A percentile compares a stretch with the other conserved stretches of the same genome.
Conservation (phyloP, 2,113 vertebrate species). For the Terrapene triunguis region DNA sequence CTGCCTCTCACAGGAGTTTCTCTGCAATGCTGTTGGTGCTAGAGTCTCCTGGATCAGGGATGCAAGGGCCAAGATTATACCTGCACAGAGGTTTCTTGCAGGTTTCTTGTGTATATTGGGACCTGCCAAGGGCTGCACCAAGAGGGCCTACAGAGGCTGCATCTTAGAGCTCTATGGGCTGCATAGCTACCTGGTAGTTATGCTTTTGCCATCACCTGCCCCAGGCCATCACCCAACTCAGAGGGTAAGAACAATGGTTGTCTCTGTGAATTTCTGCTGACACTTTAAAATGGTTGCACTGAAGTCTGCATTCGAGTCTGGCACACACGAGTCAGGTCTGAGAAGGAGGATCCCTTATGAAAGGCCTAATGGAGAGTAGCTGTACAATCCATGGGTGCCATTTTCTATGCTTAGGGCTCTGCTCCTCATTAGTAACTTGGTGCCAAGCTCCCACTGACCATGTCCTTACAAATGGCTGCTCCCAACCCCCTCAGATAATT, state of each 20-base stretch:
- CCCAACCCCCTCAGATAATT: not conserved
- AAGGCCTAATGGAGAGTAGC: not conserved
- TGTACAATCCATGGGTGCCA: not conserved
- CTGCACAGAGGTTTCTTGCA: not conserved
- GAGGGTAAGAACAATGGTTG: not conserved
- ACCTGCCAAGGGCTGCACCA: not conserved
- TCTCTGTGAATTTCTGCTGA: not conserved
- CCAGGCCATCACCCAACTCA: not conserved
- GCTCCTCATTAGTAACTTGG: not conserved
- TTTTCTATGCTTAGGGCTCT: not conserved
- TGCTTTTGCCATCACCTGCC: not conserved
- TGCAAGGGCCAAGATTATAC: not conserved
- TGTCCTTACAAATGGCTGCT: not conserved
- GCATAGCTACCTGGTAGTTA: not conserved
- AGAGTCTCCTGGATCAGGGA: not conserved
- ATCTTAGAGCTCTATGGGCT: not conserved
- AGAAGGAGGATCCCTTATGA: not conserved
- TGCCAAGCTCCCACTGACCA: not conserved
- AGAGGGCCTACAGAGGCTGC: not conserved
- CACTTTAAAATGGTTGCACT: not conserved
- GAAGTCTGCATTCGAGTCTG: not conserved
- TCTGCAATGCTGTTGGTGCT: not conserved
- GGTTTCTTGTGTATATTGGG: not conserved
- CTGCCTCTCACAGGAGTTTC: not conserved
- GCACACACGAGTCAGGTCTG: not conserved